phyloP scores from a whole-genome alignment of 2,113 vertebrate genomes.

The Dasyprocta punctata region DNA sequence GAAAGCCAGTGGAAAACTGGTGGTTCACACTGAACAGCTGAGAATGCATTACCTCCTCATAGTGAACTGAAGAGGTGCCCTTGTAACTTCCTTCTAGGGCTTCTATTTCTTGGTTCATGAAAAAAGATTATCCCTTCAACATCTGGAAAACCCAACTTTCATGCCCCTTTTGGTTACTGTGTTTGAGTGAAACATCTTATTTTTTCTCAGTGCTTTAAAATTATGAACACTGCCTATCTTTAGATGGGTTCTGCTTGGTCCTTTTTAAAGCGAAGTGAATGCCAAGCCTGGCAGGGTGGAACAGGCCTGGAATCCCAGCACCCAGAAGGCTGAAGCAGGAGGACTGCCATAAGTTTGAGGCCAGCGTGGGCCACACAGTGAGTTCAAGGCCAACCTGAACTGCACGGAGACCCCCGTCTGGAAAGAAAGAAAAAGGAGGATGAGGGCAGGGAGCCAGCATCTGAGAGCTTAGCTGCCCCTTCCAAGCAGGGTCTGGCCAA shows the following conservation, averaged over 20 bases:
- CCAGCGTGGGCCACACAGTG: background rate
- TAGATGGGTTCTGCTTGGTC: background rate
- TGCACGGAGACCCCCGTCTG: background rate
- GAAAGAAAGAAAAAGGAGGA: background rate
- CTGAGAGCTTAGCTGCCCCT: constrained; percentile 23
- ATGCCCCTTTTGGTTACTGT: background rate
- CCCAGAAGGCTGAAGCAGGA: background rate
- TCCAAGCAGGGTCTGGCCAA: background rate
- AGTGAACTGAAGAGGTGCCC: background rate
- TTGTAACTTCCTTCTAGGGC: background rate
- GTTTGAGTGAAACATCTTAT: background rate
- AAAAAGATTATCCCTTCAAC: constrained; percentile 20
- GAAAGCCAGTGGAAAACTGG: background rate
- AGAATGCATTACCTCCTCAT: background rate
- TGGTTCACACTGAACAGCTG: background rate
- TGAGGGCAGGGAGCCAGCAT: background rate
- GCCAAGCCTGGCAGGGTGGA: background rate
- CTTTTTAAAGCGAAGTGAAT: constrained; percentile 35
- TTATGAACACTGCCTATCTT: constrained; percentile 28
- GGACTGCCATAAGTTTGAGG: background rate
- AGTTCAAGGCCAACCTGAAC: background rate
- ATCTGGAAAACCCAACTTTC: background rate
- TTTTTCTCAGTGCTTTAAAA: background rate
- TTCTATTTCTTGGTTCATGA: background rate
- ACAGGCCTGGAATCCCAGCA: background rate